Percentiles rank a stretch among this genome's conserved stretches.
These are phyloP conservation scores for Ariopsis seemanni DNA, from an alignment of 2,113 vertebrate species.

Conservation along the genomic window DNA sequence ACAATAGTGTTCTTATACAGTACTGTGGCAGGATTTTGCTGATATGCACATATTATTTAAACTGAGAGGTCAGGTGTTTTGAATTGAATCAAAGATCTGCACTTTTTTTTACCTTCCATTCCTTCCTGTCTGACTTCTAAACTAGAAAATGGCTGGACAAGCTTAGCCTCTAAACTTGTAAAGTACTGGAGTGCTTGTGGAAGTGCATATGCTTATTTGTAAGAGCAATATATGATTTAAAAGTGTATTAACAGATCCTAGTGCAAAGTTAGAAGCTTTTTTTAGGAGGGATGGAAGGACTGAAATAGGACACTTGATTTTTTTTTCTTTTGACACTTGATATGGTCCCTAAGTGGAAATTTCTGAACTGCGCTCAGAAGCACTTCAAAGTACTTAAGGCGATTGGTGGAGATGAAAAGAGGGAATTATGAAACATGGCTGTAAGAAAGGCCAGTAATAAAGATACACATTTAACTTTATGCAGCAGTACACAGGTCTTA, in stretches of 20 bases:
- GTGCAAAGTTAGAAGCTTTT: slow-evolving; percentile 66
- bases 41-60: slow-evolving; percentile 51
- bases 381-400: slow-evolving; percentile 73
- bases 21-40: slow-evolving; percentile 56
- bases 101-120: slow-evolving; percentile 11
- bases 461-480: slow-evolving; percentile 70
- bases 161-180: slow-evolving; percentile 50
- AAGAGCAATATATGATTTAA: slow-evolving; percentile 47
- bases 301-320: slow-evolving; percentile 50
- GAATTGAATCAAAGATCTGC: slow-evolving; percentile 51
- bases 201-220: slow-evolving; percentile 64
- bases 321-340: slow-evolving; percentile 63
- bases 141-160: slow-evolving; percentile 45
- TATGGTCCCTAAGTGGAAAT: slow-evolving; percentile 66
- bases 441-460: slow-evolving; percentile 63
- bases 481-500: slow-evolving; percentile 67
- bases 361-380: slow-evolving; percentile 57
- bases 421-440: slow-evolving; percentile 68
- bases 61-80: slow-evolving; percentile 60
- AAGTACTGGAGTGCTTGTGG: slow-evolving; percentile 57
- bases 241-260: slow-evolving; percentile 60
- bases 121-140: slow-evolving; percentile 40
- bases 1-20: slow-evolving; percentile 37
- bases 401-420: slow-evolving; percentile 70
- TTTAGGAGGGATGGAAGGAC: slow-evolving; percentile 58